Percentiles rank a stretch among this genome's conserved stretches.
phyloP scores from a whole-genome alignment of 2,888 invertebrate species.

The Sphecodes monilicornis region DNA sequence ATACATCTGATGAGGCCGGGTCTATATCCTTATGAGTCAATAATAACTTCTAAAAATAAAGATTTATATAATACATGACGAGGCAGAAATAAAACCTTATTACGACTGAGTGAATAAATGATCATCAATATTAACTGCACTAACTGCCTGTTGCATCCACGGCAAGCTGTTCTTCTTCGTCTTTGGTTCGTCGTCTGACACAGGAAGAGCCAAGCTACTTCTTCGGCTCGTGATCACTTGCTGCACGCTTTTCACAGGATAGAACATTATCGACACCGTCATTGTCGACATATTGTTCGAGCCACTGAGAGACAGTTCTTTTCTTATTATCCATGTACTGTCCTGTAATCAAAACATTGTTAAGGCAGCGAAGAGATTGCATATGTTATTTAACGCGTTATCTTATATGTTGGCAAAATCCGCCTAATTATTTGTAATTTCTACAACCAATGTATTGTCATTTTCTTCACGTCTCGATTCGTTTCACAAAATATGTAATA shows the following conservation, averaged over 20 bases:
- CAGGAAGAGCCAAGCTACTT: constrained; percentile 73
- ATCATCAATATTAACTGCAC: constrained; percentile 24
- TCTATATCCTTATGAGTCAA: constrained; percentile 79
- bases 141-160: constrained; percentile 84
- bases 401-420: background rate
- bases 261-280: constrained; percentile 85
- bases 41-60: constrained; percentile 78
- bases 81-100: background rate
- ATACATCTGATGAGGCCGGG: constrained; percentile 80
- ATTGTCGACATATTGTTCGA: constrained; percentile 80
- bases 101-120: constrained; percentile 9
- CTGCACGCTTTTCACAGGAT: constrained; percentile 83
- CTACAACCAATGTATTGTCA: background rate
- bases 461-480: background rate
- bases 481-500: background rate
- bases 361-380: background rate
- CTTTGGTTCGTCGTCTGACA: constrained; percentile 78
- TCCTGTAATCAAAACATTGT: constrained; percentile 68
- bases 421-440: background rate
- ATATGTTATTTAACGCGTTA: too few species aligned
- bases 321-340: constrained; percentile 78
- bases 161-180: constrained; percentile 82
- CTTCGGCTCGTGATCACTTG: constrained; percentile 75
- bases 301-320: constrained; percentile 78
- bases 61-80: background rate